Base-by-base conservation (phyloP, 2,797 vertebrate genomes). In the Otolemur crassicaudatus region DNA sequence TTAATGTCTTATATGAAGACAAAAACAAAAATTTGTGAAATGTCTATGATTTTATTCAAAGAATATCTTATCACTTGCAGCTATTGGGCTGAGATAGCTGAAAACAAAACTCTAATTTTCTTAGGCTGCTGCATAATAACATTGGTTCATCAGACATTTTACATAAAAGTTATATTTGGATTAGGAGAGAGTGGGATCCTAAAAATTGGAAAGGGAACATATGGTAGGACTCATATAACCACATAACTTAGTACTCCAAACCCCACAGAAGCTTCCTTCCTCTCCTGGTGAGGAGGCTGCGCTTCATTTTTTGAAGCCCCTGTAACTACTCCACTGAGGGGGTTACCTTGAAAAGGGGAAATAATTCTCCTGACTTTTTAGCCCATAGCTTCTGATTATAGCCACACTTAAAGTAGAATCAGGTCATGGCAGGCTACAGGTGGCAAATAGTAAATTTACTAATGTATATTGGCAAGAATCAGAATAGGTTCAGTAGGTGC, bases 21-120 rank as follows among this genome's bases (percentile, higher is more conserved):
- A 86, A 81, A 90, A 82, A 72, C 89, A 91, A 70, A 90, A 85
- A 87, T 53, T 43, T 92, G 11, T 96, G 43, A 27, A 27, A 73
- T 77, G 73, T 87, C 49, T 85, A 61, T 82, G 69, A 7, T 75
- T 94, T 97, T 93, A 72, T 85, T 95, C 49, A 79, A 92, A 94
- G 37, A 88, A 31, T 77, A 22, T 87, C 56, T 72, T 70, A 87
- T 90, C 29, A 63, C 81, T 91, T 22, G 0, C 31, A 90, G 40
- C 63, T 65, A 91, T 56, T 70, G 63, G 40, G 29, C 12, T 94
- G 14, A 82, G 20, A 34, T 14, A 93, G 49, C 12, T 82, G 79
- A 70, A 91, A 93, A 87, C 49, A 96, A 85, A 90, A 85, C 14
- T 91, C 73, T 81, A 72, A 81, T 72, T 89, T 81, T 91, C 69